Evolutionary conservation across 2,797 vertebrate species (phyloP).

Genomic region (Moxostoma hubbsi): DNA sequence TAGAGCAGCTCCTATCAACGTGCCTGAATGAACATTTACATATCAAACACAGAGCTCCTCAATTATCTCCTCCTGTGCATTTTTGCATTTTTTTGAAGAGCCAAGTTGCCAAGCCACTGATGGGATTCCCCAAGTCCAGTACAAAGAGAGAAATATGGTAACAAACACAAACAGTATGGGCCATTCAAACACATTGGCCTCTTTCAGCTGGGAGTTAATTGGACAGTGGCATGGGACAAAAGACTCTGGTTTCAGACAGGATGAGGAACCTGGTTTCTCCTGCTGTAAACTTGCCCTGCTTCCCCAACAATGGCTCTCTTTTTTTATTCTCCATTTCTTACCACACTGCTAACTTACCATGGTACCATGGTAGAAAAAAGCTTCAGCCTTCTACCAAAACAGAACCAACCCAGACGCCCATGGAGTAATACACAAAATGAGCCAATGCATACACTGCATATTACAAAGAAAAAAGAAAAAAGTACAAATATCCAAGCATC

Average conservation of each 20-base stretch:
- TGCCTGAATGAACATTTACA: slow-evolving; percentile 11
- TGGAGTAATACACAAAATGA: too few species aligned
- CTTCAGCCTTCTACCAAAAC: too few species aligned
- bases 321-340: neutral
- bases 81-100: slow-evolving; percentile 1
- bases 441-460: too few species aligned
- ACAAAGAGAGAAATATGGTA: slow-evolving; percentile 17
- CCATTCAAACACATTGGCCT: slow-evolving; percentile 38
- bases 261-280: slow-evolving; percentile 32
- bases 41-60: slow-evolving; percentile 13
- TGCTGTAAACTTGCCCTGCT: neutral
- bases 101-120: slow-evolving; percentile 31
- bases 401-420: too few species aligned
- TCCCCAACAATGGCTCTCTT: too few species aligned
- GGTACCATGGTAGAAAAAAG: too few species aligned
- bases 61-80: slow-evolving; percentile 16
- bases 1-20: neutral
- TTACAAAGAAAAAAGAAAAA: too few species aligned
- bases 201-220: slow-evolving; percentile 35
- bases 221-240: slow-evolving; percentile 33
- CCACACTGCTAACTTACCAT: neutral
- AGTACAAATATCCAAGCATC: too few species aligned
- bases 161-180: neutral
- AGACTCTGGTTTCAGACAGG: slow-evolving; percentile 20
- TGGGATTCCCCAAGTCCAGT: slow-evolving; percentile 9